Evolutionary conservation across 2,888 invertebrate genomes (phyloP).

Genomic region (Physocephala rufipes): DNA sequence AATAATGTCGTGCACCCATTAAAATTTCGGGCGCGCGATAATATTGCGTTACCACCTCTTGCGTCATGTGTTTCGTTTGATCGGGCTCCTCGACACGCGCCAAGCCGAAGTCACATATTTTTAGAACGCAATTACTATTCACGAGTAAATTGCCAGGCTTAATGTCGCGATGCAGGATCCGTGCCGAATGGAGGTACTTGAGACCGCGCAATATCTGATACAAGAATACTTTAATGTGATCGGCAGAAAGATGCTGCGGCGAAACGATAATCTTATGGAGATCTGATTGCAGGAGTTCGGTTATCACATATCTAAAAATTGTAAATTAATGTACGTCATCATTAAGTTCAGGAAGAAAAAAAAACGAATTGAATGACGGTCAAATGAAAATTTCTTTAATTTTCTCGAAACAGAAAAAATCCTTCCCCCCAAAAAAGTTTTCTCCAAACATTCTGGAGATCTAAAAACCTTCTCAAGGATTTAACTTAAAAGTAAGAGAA

Average conservation of each 20-base stretch:
- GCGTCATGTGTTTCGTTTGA: constrained; percentile 94
- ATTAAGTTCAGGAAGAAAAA: too few species aligned
- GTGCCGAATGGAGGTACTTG: constrained; percentile 98
- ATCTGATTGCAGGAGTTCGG: constrained; percentile 99
- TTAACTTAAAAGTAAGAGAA: too few species aligned
- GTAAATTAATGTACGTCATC: too few species aligned
- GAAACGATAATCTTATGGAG: constrained; percentile 99
- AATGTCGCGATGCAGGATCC: constrained; percentile 98
- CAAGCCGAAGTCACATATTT: constrained; percentile 99
- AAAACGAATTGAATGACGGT: too few species aligned
- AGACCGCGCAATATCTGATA: constrained; percentile 99
- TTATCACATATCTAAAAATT: constrained; percentile 92
- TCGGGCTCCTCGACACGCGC: constrained; percentile 98
- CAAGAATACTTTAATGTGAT: constrained; percentile 99
- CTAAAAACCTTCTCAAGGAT: too few species aligned
- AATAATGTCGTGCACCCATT: constrained; percentile 98
- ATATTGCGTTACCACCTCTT: constrained; percentile 99
- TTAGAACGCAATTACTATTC: constrained; percentile 98
- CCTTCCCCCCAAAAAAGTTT: too few species aligned
- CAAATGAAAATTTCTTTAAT: too few species aligned
- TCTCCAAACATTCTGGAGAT: too few species aligned
- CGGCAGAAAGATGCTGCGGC: constrained; percentile 97
- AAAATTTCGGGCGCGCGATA: constrained; percentile 98
- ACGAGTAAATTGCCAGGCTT: constrained; percentile 99
- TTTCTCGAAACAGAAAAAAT: too few species aligned